Percentiles rank a stretch among this genome's conserved stretches.
These are phyloP conservation scores for Galeruca laticollis DNA, from an alignment of 2,888 invertebrate genomes.

Conservation along the genomic window DNA sequence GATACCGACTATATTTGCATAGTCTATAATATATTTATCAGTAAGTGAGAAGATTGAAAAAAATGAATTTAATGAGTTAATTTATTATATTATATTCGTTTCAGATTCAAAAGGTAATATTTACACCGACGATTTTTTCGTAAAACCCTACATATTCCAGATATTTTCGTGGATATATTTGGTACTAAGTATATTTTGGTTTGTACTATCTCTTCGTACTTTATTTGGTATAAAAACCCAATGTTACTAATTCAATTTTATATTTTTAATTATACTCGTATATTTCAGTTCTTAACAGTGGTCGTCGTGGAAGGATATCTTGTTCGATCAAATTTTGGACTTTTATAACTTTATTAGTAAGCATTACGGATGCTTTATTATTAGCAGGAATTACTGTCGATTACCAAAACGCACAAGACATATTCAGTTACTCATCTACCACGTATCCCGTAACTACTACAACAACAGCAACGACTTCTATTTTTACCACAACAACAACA, in stretches of 20 bases:
- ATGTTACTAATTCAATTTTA: not conserved
- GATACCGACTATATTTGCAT: not conserved
- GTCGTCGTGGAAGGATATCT: not conserved
- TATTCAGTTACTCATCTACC: not conserved
- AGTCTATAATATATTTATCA: constrained; percentile 6
- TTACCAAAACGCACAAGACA: not conserved
- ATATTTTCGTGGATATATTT: constrained; percentile 4
- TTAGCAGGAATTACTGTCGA: not conserved
- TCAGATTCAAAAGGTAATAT: not conserved
- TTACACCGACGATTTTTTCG: not conserved
- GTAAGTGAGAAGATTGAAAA: not conserved
- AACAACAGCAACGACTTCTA: not conserved
- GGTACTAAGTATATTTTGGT: constrained; percentile 6
- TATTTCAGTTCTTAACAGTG: not conserved
- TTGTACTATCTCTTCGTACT: not conserved
- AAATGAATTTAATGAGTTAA: not conserved
- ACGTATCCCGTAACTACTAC: not conserved
- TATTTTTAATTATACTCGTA: not conserved
- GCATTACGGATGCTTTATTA: not conserved
- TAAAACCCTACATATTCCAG: constrained; percentile 6
- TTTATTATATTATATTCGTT: not conserved
- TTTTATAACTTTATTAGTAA: not conserved
- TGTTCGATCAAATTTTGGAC: not conserved
- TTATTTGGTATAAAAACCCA: not conserved
- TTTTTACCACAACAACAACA: not conserved